Evolutionary conservation across 2,113 vertebrate genomes (phyloP).

Genomic region (Nettapus auritus): DNA sequence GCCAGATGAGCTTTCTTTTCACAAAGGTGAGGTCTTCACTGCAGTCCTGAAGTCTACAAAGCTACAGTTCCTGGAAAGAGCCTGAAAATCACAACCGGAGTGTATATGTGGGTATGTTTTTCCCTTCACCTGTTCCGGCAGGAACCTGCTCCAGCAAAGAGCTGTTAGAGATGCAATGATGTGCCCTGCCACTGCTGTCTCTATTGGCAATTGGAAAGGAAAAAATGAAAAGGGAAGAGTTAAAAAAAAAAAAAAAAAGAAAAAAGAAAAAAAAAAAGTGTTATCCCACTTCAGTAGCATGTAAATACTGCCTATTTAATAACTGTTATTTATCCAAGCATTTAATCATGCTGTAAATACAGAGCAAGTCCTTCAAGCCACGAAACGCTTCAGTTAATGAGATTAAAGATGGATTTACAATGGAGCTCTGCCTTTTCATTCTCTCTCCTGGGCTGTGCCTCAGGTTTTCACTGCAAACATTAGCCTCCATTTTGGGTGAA

Average conservation of each 20-base stretch:
- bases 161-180: not conserved
- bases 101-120: not conserved
- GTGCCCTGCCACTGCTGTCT: not conserved
- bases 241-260: not conserved
- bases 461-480: not conserved
- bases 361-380: not conserved
- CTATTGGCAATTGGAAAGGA: not conserved
- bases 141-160: not conserved
- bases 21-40: conserved; percentile 15
- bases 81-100: not conserved
- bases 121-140: not conserved
- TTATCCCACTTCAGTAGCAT: not conserved
- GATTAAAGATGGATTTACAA: conserved; percentile 44
- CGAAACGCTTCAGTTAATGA: not conserved
- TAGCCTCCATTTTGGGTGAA: not conserved
- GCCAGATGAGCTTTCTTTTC: not conserved
- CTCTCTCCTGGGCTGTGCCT: not conserved
- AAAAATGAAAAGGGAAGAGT: not conserved
- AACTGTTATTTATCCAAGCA: conserved; percentile 49
- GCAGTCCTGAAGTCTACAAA: not conserved
- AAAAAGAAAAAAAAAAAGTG: not conserved
- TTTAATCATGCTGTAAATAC: conserved; percentile 50
- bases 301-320: conserved; percentile 46
- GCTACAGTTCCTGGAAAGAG: conserved; percentile 7
- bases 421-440: not conserved